Evolutionary conservation across 1,140 invertebrate species (phyloP).

Genomic region (Paracyclopina nana): DNA sequence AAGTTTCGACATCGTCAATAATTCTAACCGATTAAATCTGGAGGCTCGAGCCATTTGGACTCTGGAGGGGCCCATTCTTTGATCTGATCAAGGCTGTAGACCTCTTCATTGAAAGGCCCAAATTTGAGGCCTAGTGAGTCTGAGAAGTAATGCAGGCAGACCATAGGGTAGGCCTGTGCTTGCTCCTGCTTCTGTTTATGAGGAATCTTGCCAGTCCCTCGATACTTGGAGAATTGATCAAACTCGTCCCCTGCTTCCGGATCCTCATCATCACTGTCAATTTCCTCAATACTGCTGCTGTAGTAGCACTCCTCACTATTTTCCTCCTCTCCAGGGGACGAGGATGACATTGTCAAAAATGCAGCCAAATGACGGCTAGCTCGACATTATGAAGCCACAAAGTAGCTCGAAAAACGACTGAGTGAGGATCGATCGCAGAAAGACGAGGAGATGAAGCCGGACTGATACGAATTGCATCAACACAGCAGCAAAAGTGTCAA

Average conservation of each 20-base stretch:
- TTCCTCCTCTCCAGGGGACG: no score
- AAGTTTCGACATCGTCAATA: no score
- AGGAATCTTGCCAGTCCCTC: background rate
- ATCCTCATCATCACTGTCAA: background rate
- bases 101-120: conserved; percentile 33
- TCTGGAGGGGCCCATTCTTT: conserved; percentile 38
- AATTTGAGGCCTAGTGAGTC: conserved; percentile 38
- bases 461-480: no score
- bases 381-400: no score
- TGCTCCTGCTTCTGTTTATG: background rate
- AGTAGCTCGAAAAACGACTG: no score
- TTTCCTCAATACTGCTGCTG: background rate
- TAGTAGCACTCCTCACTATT: no score
- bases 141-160: conserved; percentile 56
- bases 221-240: background rate
- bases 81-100: conserved; percentile 55
- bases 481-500: no score
- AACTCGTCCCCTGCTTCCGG: background rate
- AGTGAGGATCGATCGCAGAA: no score
- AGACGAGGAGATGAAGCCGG: no score
- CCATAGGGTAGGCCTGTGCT: conserved; percentile 29
- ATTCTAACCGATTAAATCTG: background rate
- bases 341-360: no score
- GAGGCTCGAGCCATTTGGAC: background rate
- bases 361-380: no score